These are phyloP conservation scores for Haemorhous mexicanus DNA, from an alignment of 2,113 vertebrate species.

Conservation along the genomic window DNA sequence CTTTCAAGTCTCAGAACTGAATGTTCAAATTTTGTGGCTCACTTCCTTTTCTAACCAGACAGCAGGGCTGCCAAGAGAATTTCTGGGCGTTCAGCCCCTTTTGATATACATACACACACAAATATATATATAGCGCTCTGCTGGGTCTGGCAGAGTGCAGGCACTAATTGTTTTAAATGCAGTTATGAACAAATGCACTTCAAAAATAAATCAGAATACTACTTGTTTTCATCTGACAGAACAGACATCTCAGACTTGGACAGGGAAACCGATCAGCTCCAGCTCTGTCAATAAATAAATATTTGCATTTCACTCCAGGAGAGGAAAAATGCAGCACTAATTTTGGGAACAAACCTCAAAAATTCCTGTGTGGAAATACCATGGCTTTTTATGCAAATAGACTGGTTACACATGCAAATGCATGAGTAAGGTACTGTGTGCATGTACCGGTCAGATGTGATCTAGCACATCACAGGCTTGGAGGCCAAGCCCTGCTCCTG, in stretches of 20 bases:
- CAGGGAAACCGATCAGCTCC: slow-evolving; percentile 10
- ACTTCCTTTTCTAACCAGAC: slow-evolving; percentile 82
- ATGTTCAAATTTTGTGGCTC: slow-evolving; percentile 80
- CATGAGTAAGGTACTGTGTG: not conserved
- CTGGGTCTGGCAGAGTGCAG: slow-evolving; percentile 15
- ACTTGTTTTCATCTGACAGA: slow-evolving; percentile 33
- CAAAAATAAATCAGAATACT: slow-evolving; percentile 6
- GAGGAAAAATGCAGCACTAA: slow-evolving; percentile 50
- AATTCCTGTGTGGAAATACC: slow-evolving; percentile 42
- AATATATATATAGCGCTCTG: slow-evolving; percentile 26
- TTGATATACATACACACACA: slow-evolving; percentile 55
- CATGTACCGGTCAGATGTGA: not conserved
- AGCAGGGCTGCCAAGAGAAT: slow-evolving; percentile 74
- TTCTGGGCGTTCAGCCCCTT: slow-evolving; percentile 73
- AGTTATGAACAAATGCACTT: slow-evolving; percentile 27
- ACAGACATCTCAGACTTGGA: slow-evolving; percentile 16
- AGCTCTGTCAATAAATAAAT: slow-evolving; percentile 60
- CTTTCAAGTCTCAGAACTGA: slow-evolving; percentile 78
- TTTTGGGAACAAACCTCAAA: slow-evolving; percentile 54
- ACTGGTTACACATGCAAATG: not conserved
- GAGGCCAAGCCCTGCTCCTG: not conserved
- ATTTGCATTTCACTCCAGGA: slow-evolving; percentile 48
- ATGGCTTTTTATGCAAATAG: not conserved
- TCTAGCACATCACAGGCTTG: not conserved
- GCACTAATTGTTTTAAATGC: slow-evolving; percentile 49